These are phyloP conservation scores for Pachyuromys duprasi DNA, from an alignment of 2,797 vertebrate species.

Conservation along the genomic window DNA sequence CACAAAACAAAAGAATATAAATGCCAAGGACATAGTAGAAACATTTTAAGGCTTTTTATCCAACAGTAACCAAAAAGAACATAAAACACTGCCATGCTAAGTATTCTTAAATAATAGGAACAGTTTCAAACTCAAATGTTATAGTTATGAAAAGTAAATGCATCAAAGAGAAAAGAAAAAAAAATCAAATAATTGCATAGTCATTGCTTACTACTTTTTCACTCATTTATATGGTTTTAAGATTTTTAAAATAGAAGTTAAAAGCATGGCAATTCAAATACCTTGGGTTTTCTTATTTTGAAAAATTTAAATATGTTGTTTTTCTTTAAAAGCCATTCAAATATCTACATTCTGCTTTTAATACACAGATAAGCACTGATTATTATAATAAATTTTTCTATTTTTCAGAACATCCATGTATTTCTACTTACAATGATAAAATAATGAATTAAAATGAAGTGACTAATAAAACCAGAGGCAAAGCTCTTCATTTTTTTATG, in stretches of 20 bases:
- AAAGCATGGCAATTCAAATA: constrained; percentile 27
- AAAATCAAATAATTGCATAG: background rate
- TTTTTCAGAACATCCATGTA: background rate
- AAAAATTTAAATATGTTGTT: background rate
- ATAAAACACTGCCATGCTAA: background rate
- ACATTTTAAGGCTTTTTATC: background rate
- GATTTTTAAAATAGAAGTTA: constrained; percentile 48
- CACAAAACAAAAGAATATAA: constrained; percentile 45
- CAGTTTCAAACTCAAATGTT: background rate
- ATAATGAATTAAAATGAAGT: constrained; percentile 27
- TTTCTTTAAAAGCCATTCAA: background rate
- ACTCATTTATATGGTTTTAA: background rate
- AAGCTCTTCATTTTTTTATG: background rate
- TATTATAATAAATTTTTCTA: background rate
- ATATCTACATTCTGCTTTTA: background rate
- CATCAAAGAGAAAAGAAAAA: constrained; percentile 26
- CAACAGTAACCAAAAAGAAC: constrained; percentile 9
- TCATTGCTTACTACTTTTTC: background rate
- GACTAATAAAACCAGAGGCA: constrained; percentile 24
- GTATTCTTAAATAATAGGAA: background rate
- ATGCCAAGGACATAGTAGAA: constrained; percentile 48
- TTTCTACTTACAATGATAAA: constrained; percentile 12
- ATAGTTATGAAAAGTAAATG: background rate
- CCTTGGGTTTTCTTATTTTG: background rate
- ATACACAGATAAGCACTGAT: background rate